Conservation (phyloP, 2,797 vertebrate species). For the Ptychobarbus kaznakovi region DNA sequence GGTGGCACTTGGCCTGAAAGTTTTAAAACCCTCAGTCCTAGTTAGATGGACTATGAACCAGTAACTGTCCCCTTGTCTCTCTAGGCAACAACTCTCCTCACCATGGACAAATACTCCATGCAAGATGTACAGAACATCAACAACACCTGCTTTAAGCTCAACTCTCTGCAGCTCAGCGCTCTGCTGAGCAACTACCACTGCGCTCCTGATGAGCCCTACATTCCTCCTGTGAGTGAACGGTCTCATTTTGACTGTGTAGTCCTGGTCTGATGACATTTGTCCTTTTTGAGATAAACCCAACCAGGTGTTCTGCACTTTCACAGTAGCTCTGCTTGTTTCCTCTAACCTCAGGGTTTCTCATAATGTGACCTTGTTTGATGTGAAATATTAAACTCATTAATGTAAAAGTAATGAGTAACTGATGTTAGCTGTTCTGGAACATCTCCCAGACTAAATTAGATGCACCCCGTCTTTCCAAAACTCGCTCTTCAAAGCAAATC, state of each 20-base stretch:
- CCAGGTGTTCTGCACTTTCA: background rate
- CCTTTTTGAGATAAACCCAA: conserved; percentile 11
- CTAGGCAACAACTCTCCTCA: conserved; percentile 95
- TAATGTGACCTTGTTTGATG: conserved; percentile 13
- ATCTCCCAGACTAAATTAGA: background rate
- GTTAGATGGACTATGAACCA: background rate
- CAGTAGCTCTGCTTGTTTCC: background rate
- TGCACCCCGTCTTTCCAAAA: background rate
- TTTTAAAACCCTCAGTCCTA: background rate
- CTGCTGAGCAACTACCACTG: conserved; percentile 96
- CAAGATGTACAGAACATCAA: conserved; percentile 94
- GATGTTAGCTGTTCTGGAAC: conserved; percentile 2
- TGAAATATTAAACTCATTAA: background rate
- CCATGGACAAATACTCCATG: conserved; percentile 97
- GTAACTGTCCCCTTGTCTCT: conserved; percentile 14
- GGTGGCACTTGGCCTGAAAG: background rate
- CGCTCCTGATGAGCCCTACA: conserved; percentile 94
- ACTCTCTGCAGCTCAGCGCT: conserved; percentile 95
- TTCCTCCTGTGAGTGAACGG: conserved; percentile 86
- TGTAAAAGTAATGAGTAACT: conserved; percentile 11
- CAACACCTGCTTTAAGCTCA: conserved; percentile 98
- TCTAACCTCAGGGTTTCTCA: background rate
- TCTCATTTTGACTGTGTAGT: background rate
- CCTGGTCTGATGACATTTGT: background rate
- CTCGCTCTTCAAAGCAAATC: background rate